phyloP scores from a whole-genome alignment of 2,797 vertebrate genomes.

The Coranthus polyacanthus region DNA sequence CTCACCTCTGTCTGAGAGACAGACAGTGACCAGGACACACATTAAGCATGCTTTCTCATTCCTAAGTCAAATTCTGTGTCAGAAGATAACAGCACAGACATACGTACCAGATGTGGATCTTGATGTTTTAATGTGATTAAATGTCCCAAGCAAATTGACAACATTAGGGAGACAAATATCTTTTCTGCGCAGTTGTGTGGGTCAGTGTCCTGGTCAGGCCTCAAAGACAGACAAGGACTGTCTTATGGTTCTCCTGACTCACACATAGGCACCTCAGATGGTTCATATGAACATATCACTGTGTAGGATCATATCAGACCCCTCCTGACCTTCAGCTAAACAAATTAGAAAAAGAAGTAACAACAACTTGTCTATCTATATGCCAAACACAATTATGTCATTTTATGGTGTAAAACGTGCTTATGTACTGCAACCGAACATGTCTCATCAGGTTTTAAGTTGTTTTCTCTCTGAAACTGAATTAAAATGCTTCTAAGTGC shows the following conservation, averaged over 20 bases:
- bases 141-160: constrained; percentile 67
- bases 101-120: constrained; percentile 67
- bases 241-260: constrained; percentile 43
- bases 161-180: constrained; percentile 53
- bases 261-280: constrained; percentile 19
- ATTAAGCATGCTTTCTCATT: constrained; percentile 34
- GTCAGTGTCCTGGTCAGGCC: constrained; percentile 44
- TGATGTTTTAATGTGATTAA: constrained; percentile 80
- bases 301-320: constrained; percentile 40
- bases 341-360: too few relatives aligned
- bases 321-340: constrained; percentile 46
- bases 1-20: constrained; percentile 57
- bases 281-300: too few relatives aligned
- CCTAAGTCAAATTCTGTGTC: constrained; percentile 50
- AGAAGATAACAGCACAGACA: constrained; percentile 42
- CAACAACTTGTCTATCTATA: constrained; percentile 22
- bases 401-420: too few relatives aligned
- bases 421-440: too few relatives aligned
- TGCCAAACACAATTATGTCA: constrained; percentile 24
- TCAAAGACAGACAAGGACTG: constrained; percentile 44
- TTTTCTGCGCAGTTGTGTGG: constrained; percentile 29
- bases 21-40: constrained; percentile 41
- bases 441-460: too few relatives aligned
- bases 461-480: too few relatives aligned
- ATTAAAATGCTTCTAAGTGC: too few relatives aligned